Base-by-base conservation (phyloP, 2,113 vertebrate species). In the Hoplias malabaricus region DNA sequence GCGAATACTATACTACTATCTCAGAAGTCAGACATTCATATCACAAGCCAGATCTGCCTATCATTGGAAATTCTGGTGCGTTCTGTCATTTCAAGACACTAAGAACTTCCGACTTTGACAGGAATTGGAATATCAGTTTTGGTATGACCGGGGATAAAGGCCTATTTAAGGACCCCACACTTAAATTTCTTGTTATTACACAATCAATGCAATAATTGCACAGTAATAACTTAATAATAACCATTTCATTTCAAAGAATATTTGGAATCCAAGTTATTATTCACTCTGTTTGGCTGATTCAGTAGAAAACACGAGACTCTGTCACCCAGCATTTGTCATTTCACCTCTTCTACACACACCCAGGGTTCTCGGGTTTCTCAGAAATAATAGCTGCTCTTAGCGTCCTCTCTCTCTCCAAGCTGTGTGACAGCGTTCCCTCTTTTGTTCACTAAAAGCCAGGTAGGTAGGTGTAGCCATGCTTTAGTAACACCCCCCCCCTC, bases 401-500 rank as follows among this genome's bases (percentile, higher is more conserved):
- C 25, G 36, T 8, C 27, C 29, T 69, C 25, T 75, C 21, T 61
- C 23, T 23, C 21, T 78, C 9, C 11, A 29, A 29, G 33, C 61
- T 36, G 42, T 66, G 40, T 68, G 57, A 70, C 72, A 80, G 56
- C 11, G 19, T 46, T 12, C 43, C 9, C 31, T 54, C 77, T 70
- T 77, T 80, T 77, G 43, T 77, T 69, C 46, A 53, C 27, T 29
- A 31, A 50, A 63, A 56, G 14, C 61, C 57, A 12, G 38, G 56
- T 66, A 12, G 38, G 56, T 42, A 53, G 59, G 68, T 59, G 59
- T 10, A 68, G 33, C 27, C 38, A 43, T 56, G 78, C 80, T 71
- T 83, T 84, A 88, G 85, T 80, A 84, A 85, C 9, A 88, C 86
- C 86, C 87, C 87, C 86, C 85, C n/a, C n/a, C n/a, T n/a, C n/a